Percentiles rank a stretch among this genome's conserved stretches.
Conservation (phyloP, 2,113 vertebrate species). For the Epinephelus cyanopodus region DNA sequence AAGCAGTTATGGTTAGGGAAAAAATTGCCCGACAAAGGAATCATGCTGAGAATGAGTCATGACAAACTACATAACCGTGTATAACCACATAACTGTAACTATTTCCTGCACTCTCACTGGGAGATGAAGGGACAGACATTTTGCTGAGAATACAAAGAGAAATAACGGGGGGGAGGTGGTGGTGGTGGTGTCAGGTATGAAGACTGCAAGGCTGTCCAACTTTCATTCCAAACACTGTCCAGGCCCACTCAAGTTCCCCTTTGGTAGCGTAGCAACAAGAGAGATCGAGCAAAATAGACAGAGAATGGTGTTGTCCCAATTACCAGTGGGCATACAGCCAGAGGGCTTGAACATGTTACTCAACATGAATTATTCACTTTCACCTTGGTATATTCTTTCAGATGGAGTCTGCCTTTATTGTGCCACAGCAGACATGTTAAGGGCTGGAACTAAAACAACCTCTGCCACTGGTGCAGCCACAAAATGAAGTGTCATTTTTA, state of each 20-base stretch:
- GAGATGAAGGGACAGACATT: constrained; percentile 39
- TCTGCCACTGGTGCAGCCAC: constrained; percentile 4
- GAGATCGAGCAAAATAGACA: constrained; percentile 74
- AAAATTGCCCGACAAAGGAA: neutral
- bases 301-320: constrained; percentile 81
- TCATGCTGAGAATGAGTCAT: constrained; percentile 36
- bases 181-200: constrained; percentile 64
- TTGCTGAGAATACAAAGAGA: constrained; percentile 39
- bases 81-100: neutral
- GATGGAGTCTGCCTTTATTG: constrained; percentile 62
- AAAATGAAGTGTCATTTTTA: neutral
- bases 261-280: constrained; percentile 84
- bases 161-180: constrained; percentile 27
- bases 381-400: constrained; percentile 79
- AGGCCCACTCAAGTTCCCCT: constrained; percentile 75
- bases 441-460: constrained; percentile 23
- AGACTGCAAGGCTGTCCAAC: constrained; percentile 58
- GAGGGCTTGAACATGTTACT: constrained; percentile 76
- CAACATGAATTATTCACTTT: constrained; percentile 84
- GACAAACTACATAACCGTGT: neutral
- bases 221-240: constrained; percentile 69
- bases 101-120: constrained; percentile 35
- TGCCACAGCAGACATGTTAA: constrained; percentile 19
- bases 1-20: neutral
- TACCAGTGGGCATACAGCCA: constrained; percentile 77